Conservation (phyloP, 2,113 vertebrate species). For the Muscicapa adusta region DNA sequence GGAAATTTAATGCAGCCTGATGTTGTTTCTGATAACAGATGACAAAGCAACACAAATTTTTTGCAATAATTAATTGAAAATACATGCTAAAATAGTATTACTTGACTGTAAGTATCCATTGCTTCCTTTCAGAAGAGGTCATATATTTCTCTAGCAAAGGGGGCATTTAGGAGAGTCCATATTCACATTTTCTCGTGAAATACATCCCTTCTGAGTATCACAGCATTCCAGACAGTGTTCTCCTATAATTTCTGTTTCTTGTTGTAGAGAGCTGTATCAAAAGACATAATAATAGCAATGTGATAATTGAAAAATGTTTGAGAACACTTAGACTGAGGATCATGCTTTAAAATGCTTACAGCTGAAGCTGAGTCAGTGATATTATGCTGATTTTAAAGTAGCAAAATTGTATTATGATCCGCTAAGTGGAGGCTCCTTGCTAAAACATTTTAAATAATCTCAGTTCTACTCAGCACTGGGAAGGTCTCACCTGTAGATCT, state of each 20-base stretch:
- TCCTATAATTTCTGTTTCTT: not conserved
- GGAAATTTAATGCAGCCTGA: not conserved
- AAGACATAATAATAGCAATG: not conserved
- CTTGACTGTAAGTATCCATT: not conserved
- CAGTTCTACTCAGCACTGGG: not conserved
- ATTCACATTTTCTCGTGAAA: not conserved
- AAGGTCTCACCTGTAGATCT: not conserved
- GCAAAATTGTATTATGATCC: not conserved
- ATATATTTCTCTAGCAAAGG: not conserved
- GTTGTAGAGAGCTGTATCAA: not conserved
- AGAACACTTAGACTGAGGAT: not conserved
- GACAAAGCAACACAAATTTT: not conserved
- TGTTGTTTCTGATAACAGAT: not conserved
- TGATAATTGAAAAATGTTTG: not conserved
- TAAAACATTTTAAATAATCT: not conserved
- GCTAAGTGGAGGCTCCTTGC: not conserved
- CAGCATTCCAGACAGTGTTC: not conserved
- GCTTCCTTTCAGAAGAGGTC: not conserved
- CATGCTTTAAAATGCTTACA: not conserved
- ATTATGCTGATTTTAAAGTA: not conserved
- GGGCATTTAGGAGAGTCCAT: not conserved
- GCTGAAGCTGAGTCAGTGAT: not conserved
- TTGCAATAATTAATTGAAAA: slow-evolving; percentile 29
- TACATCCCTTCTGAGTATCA: not conserved
- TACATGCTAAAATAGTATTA: not conserved